Evolutionary conservation across 2,888 invertebrate species (phyloP), one percentile per base, ranked within the genome.

Genomic region (Seira musarum): DNA sequence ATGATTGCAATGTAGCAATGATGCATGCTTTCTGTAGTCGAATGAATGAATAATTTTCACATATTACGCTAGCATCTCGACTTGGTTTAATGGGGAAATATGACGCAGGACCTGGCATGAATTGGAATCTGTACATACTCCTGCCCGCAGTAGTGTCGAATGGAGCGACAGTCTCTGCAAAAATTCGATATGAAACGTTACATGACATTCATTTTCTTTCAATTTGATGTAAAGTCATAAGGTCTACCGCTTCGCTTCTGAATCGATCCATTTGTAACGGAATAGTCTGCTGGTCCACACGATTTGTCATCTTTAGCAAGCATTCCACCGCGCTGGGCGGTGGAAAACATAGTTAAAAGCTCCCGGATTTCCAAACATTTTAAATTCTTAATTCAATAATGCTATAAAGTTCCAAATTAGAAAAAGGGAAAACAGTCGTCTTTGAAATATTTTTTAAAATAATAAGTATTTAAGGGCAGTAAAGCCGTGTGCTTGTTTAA

Each of bases 311-410:
- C 70, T 13, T 70, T 22, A 6, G 68, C 49, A 2, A 75, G 57
- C 21, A 83, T 53, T 0, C 82, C 79, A 24, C 64, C 25, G 21
- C 84, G 70, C 21, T 53, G 35, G 3, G 82, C 80, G 13, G 81
- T 82, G n/a, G 83, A 74, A 46, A 84, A 84, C 66, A 80, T 79
- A 1, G 85, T 84, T 61, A 85, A 30, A 1, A n/a, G 84, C 78
- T 13, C 84, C 84, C 13, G 85, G 85, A n/a, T 49, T 65, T 57
- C 81, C 81, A 35, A 69, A 78, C 77, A 78, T 78, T 15, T 30
- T n/a, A n/a, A n/a, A n/a, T n/a, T n/a, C n/a, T n/a, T n/a, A n/a
- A n/a, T n/a, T n/a, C n/a, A n/a, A n/a, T n/a, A n/a, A n/a, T n/a
- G n/a, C n/a, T n/a, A n/a, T n/a, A n/a, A n/a, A n/a, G n/a, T n/a